Evolutionary conservation across 2,797 vertebrate species (phyloP).

Genomic region (Heterohyrax brucei): DNA sequence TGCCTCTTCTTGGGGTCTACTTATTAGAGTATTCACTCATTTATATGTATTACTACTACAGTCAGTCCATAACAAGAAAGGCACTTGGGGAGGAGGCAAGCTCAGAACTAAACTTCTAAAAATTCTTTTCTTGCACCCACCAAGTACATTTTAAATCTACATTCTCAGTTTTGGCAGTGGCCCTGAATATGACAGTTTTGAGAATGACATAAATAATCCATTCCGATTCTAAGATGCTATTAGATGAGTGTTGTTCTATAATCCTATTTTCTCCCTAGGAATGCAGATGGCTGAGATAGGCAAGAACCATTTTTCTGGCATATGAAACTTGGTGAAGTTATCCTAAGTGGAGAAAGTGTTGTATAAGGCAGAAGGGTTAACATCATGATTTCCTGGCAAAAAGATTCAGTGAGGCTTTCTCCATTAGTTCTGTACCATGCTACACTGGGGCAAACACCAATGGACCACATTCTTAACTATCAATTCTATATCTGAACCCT

Average conservation of each 20-base stretch:
- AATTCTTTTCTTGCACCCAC: conserved; percentile 21
- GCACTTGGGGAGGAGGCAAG: background rate
- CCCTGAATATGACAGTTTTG: background rate
- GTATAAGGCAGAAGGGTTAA: background rate
- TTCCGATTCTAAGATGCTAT: conserved; percentile 57
- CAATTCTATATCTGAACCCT: conserved; percentile 20
- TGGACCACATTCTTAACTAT: background rate
- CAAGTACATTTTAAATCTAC: conserved; percentile 56
- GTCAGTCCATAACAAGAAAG: background rate
- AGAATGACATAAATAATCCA: conserved; percentile 9
- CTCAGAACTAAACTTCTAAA: conserved; percentile 34
- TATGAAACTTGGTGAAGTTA: conserved; percentile 53
- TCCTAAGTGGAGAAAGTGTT: background rate
- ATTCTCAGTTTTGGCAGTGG: conserved; percentile 54
- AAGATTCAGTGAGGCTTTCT: conserved; percentile 22
- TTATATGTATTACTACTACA: conserved; percentile 13
- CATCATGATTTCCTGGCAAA: background rate
- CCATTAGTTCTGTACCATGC: background rate
- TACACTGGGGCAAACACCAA: background rate
- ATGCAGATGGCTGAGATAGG: conserved; percentile 6
- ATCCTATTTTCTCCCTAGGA: background rate
- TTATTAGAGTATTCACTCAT: background rate
- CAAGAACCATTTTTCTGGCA: conserved; percentile 12
- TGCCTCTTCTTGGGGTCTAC: background rate
- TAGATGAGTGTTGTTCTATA: conserved; percentile 32